phyloP scores from a whole-genome alignment of 2,113 vertebrate genomes.

The Leucosticte australis region DNA sequence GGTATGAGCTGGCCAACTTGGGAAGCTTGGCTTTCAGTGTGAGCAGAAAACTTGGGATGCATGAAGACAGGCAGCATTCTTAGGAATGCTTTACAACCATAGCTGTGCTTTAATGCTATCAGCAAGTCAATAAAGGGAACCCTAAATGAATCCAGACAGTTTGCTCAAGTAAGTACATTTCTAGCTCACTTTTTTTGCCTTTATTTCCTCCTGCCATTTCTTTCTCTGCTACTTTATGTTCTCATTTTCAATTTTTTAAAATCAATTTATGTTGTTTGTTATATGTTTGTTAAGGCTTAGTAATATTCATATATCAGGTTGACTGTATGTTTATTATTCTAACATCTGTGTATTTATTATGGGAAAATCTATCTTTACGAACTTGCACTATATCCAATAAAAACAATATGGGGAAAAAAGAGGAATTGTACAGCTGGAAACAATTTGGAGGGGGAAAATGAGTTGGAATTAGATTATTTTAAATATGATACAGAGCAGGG shows the following conservation, averaged over 20 bases:
- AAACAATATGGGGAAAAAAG: constrained; percentile 33
- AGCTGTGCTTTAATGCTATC: constrained; percentile 28
- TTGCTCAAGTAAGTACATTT: constrained; percentile 17
- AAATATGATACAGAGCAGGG: constrained; percentile 44
- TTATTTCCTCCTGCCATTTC: neutral
- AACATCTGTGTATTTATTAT: constrained; percentile 60
- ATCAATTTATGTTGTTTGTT: neutral
- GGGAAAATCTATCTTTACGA: constrained; percentile 49
- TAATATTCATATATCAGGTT: constrained; percentile 37
- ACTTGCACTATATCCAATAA: constrained; percentile 54
- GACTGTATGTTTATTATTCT: constrained; percentile 42
- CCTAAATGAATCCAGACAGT: constrained; percentile 47
- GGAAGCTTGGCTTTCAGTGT: neutral
- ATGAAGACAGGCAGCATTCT: neutral
- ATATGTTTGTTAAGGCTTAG: constrained; percentile 19
- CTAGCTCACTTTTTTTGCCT: neutral
- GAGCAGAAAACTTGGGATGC: neutral
- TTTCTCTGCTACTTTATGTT: neutral
- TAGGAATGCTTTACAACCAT: constrained; percentile 22
- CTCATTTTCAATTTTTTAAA: neutral
- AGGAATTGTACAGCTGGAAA: constrained; percentile 37
- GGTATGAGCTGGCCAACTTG: neutral
- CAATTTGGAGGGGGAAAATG: constrained; percentile 43
- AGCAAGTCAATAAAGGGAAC: constrained; percentile 33
- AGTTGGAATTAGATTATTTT: constrained; percentile 58